Percentiles rank a stretch among this genome's conserved stretches.
phyloP scores from a whole-genome alignment of 1,140 invertebrate species.

The Trissolcus basalis region DNA sequence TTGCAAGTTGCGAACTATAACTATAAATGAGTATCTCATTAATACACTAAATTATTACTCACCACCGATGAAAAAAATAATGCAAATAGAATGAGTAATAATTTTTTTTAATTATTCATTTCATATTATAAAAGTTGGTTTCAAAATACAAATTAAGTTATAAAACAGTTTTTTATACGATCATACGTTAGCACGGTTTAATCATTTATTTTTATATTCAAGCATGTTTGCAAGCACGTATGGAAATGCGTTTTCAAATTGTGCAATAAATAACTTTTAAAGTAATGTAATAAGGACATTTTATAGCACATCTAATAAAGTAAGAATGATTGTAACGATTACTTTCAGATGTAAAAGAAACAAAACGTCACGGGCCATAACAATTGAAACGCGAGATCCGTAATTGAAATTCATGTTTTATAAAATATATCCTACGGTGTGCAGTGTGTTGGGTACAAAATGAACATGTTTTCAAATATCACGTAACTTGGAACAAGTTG shows the following conservation, averaged over 20 bases:
- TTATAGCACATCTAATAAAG: constrained; percentile 5
- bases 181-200: too few species aligned
- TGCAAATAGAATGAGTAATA: too few species aligned
- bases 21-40: too few species aligned
- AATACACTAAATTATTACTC: too few species aligned
- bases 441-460: constrained; percentile 16
- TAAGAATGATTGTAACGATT: constrained; percentile 5
- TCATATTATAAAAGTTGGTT: too few species aligned
- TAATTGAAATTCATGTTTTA: constrained; percentile 17
- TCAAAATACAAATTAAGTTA: too few species aligned
- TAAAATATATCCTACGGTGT: constrained; percentile 6
- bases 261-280: neutral
- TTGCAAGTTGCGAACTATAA: too few species aligned
- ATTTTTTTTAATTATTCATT: too few species aligned
- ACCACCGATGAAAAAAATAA: too few species aligned
- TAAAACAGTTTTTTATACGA: too few species aligned
- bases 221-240: too few species aligned
- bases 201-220: too few species aligned
- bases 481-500: constrained; percentile 17
- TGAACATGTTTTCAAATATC: constrained; percentile 31
- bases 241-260: neutral
- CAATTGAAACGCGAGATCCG: constrained; percentile 5
- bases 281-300: neutral
- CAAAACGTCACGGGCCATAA: neutral
- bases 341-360: neutral